Evolutionary conservation across 1,140 invertebrate species (phyloP), one percentile per base, ranked within the genome.

Genomic region (Caenorhabditis inopinata): DNA sequence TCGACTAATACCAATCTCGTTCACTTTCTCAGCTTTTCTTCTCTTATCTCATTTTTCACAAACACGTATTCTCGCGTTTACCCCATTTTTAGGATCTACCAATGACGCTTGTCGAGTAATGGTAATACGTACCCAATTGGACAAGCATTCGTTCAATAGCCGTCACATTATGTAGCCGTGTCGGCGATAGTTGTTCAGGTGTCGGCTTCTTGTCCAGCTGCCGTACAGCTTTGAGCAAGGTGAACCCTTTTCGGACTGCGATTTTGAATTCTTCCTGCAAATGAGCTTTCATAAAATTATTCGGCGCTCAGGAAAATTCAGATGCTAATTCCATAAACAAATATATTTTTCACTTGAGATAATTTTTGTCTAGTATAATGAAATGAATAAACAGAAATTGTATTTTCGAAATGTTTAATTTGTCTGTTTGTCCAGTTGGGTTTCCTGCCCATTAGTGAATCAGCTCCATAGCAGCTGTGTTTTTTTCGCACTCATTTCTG

Each of bases 71-170:
- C 51, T 51, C n/a, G n/a, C n/a, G n/a, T n/a, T n/a, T n/a, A n/a
- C n/a, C n/a, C n/a, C 25, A 32, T 29, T 58, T 58, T 58, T 58
- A 58, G 25, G 51, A 58, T 58, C 51, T 58, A 58, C 51, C 32
- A 58, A 58, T 74, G 46, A 74, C 38, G 0, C 18, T 25, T 23
- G 45, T 74, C 18, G n/a, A 53, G 18, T 53, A n/a, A n/a, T 46
- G 73, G 46, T 18, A 45, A 25, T 73, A 79, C 78, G 21, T 35
- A 79, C 75, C 80, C 84, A 98, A 90, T 90, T 97, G 95, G 35
- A 95, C 93, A 49, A 98, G 90, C 88, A 97, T 92, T 89, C 94
- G 93, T 90, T 97, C 94, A 80, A 97, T 93, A 75, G 95, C 93
- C 80, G 94, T 93, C 58, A 96, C 94, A 91, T 97, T 96, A 84